These are phyloP conservation scores for Xylophagus ater DNA, from an alignment of 2,888 invertebrate species.

Conservation along the genomic window DNA sequence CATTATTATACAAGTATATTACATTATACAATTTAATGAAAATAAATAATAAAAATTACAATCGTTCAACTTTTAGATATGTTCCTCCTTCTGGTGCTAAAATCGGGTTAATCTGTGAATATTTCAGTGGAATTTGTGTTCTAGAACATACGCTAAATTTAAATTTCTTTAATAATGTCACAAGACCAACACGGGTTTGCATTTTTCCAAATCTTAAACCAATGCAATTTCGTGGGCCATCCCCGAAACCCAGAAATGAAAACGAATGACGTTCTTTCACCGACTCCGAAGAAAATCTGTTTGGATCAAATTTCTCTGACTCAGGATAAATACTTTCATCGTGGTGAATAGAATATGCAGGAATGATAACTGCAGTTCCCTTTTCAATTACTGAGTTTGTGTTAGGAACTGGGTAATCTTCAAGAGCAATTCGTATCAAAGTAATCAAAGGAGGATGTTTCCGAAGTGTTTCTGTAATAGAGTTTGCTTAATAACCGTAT, in stretches of 20 bases:
- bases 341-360: conserved; percentile 47
- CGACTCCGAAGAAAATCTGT: conserved; percentile 45
- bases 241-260: too few relatives aligned
- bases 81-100: too few relatives aligned
- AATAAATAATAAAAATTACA: too few relatives aligned
- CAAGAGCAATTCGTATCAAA: conserved; percentile 39
- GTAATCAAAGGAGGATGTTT: conserved; percentile 44
- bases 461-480: conserved; percentile 42
- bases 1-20: too few relatives aligned
- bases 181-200: too few relatives aligned
- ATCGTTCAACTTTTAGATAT: too few relatives aligned
- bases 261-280: conserved; percentile 37
- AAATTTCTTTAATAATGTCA: conserved; percentile 10
- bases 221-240: too few relatives aligned
- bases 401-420: conserved; percentile 39
- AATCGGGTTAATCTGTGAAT: too few relatives aligned
- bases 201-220: conserved; percentile 33
- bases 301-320: too few relatives aligned
- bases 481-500: too few relatives aligned
- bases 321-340: conserved; percentile 49
- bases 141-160: conserved; percentile 5
- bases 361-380: conserved; percentile 43
- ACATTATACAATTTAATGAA: too few relatives aligned
- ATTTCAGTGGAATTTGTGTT: too few relatives aligned
- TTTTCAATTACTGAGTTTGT: conserved; percentile 40